These are phyloP conservation scores for Ctenopoma kingsleyae DNA, from an alignment of 2,797 vertebrate species.

Conservation along the genomic window DNA sequence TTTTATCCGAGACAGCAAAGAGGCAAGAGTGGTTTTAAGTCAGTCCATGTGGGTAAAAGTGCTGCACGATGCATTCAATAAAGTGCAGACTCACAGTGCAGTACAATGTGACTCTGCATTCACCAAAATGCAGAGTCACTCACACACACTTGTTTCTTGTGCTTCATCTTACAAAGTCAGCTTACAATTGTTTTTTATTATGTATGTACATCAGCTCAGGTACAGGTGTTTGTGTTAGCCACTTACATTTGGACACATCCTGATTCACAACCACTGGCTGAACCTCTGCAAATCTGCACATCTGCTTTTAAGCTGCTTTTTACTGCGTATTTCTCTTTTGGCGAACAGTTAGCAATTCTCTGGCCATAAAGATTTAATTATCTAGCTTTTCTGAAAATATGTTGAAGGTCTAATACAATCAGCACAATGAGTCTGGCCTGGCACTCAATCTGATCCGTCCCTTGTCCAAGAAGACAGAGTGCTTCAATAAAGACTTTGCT, in stretches of 20 bases:
- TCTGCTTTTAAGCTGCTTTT: constrained; percentile 38
- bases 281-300: constrained; percentile 33
- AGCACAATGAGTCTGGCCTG: constrained; percentile 22
- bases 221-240: constrained; percentile 26
- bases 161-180: neutral
- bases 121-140: constrained; percentile 29
- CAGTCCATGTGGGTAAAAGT: constrained; percentile 21
- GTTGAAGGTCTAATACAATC: constrained; percentile 33
- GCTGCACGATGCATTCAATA: constrained; percentile 15
- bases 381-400: constrained; percentile 24
- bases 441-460: constrained; percentile 53
- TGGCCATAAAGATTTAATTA: constrained; percentile 19
- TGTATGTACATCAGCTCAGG: too few relatives aligned
- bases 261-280: constrained; percentile 18
- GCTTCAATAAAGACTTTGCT: constrained; percentile 70
- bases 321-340: constrained; percentile 8
- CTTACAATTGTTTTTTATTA: neutral
- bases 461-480: constrained; percentile 66
- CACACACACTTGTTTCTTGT: neutral
- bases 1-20: constrained; percentile 45
- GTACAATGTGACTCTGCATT: constrained; percentile 1
- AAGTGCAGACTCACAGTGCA: constrained; percentile 38
- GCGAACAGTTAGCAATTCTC: constrained; percentile 10
- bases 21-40: constrained; percentile 19
- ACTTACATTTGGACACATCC: constrained; percentile 10